phyloP scores from a whole-genome alignment of 2,113 vertebrate genomes.

The Dasyornis broadbenti region DNA sequence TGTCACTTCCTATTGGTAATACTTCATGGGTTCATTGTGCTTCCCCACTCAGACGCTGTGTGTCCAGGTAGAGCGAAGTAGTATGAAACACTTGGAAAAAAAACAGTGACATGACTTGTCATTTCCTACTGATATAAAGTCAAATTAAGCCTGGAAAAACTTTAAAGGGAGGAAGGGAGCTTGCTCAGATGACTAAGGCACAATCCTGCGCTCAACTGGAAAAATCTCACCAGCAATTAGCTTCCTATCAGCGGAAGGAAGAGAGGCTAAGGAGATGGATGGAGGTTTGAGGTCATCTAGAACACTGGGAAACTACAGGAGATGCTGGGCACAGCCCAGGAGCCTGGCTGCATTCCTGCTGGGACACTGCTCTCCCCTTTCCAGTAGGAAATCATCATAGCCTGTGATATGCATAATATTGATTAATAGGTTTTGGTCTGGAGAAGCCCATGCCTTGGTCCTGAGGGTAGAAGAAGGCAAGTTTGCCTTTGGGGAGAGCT shows the following conservation, averaged over 20 bases:
- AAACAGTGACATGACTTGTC: conserved; percentile 25
- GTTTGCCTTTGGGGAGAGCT: background rate
- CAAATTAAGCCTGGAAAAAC: conserved; percentile 43
- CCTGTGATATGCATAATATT: fast-evolving
- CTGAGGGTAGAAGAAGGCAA: background rate
- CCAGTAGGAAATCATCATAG: fast-evolving
- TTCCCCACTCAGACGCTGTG: conserved; percentile 9
- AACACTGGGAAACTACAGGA: background rate
- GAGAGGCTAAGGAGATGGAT: background rate
- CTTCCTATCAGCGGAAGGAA: conserved; percentile 46
- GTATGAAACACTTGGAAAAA: conserved; percentile 32
- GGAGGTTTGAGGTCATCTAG: background rate
- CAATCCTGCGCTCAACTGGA: conserved; percentile 17
- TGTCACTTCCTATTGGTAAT: conserved; percentile 77
- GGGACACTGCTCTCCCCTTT: background rate
- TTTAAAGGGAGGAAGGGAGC: conserved; percentile 15
- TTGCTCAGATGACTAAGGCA: conserved; percentile 37
- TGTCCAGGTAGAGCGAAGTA: background rate
- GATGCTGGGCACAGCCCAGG: background rate
- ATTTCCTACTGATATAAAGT: conserved; percentile 62
- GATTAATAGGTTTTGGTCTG: background rate
- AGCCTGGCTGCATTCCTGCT: background rate
- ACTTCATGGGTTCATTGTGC: background rate
- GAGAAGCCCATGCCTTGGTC: background rate
- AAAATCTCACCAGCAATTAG: background rate